Conservation (phyloP, 2,797 vertebrate genomes). For the Halcyon leucocephala region DNA sequence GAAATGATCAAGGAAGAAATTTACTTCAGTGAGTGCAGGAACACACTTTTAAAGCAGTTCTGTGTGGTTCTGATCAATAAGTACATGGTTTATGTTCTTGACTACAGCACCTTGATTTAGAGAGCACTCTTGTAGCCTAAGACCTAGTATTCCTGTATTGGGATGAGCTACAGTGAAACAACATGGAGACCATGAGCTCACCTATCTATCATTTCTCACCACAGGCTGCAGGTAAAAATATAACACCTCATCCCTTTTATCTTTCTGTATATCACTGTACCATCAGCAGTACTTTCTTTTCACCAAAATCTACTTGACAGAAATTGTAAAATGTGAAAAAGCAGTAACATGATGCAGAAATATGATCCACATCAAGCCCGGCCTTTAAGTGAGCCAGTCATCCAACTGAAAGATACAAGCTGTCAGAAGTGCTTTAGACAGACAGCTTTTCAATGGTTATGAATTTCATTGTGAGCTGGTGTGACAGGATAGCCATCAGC, state of each 20-base stretch:
- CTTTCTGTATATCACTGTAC: slow-evolving; percentile 35
- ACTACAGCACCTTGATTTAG: slow-evolving; percentile 60
- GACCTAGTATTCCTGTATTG: slow-evolving; percentile 6
- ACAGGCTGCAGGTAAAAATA: slow-evolving; percentile 24
- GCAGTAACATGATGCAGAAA: slow-evolving; percentile 4
- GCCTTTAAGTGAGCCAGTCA: background rate
- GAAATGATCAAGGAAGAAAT: slow-evolving; percentile 8
- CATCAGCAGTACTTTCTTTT: slow-evolving; percentile 13
- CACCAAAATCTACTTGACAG: slow-evolving; percentile 24
- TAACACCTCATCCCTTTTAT: slow-evolving; percentile 1
- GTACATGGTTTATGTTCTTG: slow-evolving; percentile 38
- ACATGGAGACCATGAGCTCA: slow-evolving; percentile 7
- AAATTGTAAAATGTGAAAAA: slow-evolving; percentile 40
- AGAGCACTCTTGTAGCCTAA: slow-evolving; percentile 34
- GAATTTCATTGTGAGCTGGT: slow-evolving; percentile 6
- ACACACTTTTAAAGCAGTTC: slow-evolving; percentile 13
- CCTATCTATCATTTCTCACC: slow-evolving; percentile 40
- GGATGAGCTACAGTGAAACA: slow-evolving; percentile 46
- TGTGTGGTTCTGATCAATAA: slow-evolving; percentile 42
- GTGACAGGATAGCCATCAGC: background rate
- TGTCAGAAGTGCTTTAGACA: background rate
- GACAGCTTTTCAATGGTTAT: background rate
- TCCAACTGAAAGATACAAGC: background rate
- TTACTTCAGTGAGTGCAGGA: background rate
- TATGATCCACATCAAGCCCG: background rate